Evolutionary conservation across 2,113 vertebrate species (phyloP).

Genomic region (Cettia cetti): DNA sequence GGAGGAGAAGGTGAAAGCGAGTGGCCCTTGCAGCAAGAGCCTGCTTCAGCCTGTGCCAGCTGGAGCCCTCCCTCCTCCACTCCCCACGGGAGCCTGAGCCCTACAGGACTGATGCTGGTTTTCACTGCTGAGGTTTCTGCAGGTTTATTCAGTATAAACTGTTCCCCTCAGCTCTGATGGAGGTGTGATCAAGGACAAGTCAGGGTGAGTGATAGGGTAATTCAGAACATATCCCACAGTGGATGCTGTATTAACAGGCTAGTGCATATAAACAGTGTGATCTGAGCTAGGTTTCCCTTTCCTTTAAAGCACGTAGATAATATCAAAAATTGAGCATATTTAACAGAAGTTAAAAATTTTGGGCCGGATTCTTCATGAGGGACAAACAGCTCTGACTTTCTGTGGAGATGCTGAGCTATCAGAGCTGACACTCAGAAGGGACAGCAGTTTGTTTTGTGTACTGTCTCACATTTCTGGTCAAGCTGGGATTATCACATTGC

Average conservation of each 20-base stretch:
- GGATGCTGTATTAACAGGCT: background rate
- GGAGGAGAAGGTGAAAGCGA: background rate
- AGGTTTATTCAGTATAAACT: background rate
- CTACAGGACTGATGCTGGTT: background rate
- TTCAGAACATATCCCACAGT: background rate
- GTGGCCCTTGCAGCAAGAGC: background rate
- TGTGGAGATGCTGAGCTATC: background rate
- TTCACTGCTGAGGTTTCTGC: background rate
- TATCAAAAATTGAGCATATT: background rate
- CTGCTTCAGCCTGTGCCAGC: background rate
- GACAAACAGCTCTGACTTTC: background rate
- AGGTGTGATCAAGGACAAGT: background rate
- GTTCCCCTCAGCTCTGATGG: background rate
- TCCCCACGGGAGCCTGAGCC: background rate
- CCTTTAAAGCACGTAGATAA: background rate
- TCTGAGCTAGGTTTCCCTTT: background rate
- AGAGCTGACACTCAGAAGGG: background rate
- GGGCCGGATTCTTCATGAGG: background rate
- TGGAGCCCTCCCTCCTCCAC: background rate
- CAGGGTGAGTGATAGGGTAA: background rate
- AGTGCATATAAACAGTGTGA: background rate
- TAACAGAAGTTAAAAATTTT: background rate
- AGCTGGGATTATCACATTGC: background rate
- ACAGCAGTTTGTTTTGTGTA: background rate
- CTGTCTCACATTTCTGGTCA: background rate